These are phyloP conservation scores for Onthophagus sagittarius DNA, from an alignment of 2,888 invertebrate genomes.

Conservation along the genomic window DNA sequence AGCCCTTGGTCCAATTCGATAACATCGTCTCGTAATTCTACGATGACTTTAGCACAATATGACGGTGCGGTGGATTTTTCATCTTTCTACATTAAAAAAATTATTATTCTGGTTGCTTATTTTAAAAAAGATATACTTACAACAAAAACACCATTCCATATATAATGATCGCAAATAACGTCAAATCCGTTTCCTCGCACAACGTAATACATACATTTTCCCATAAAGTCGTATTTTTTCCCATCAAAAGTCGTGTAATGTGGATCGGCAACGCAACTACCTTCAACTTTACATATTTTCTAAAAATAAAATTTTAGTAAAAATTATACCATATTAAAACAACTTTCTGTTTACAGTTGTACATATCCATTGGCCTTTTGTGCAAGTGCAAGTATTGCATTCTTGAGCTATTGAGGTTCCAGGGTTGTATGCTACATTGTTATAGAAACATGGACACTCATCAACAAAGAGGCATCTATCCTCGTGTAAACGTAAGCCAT, in stretches of 20 bases:
- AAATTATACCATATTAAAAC: neutral
- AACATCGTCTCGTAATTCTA: neutral
- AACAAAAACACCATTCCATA: neutral
- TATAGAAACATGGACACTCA: slow-evolving; percentile 63
- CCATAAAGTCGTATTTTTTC: slow-evolving; percentile 17
- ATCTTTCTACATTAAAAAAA: neutral
- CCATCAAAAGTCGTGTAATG: slow-evolving; percentile 15
- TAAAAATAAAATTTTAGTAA: neutral
- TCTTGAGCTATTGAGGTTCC: slow-evolving; percentile 67
- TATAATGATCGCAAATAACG: slow-evolving; percentile 12
- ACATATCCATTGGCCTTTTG: slow-evolving; percentile 71
- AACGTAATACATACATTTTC: slow-evolving; percentile 16
- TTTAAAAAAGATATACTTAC: neutral
- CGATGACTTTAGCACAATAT: neutral
- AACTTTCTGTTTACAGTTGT: slow-evolving; percentile 41
- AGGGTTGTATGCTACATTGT: slow-evolving; percentile 69
- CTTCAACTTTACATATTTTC: slow-evolving; percentile 1
- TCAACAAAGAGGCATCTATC: slow-evolving; percentile 8
- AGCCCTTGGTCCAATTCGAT: slow-evolving; percentile 4
- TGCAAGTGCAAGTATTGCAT: slow-evolving; percentile 73
- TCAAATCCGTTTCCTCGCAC: slow-evolving; percentile 7
- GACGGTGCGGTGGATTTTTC: neutral
- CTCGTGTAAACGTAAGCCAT: neutral
- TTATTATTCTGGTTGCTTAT: no score
- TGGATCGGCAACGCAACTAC: neutral